Evolutionary conservation across 2,888 invertebrate species (phyloP).

Genomic region (Caenorhabditis uteleia): DNA sequence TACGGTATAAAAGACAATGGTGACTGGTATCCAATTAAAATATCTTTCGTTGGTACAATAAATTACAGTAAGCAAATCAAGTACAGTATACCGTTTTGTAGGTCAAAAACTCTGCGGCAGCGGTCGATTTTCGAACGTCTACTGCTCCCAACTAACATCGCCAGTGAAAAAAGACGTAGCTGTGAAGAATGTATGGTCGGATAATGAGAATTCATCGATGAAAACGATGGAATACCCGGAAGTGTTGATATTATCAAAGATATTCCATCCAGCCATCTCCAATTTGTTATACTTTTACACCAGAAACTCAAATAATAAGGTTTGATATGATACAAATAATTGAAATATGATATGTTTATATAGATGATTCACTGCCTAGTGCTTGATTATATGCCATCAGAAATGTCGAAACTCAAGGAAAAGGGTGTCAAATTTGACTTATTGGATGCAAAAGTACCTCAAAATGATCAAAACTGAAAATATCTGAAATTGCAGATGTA

Average conservation of each 20-base stretch:
- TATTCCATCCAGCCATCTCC: slow-evolving; percentile 51
- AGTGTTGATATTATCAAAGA: slow-evolving; percentile 41
- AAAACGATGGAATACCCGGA: slow-evolving; percentile 27
- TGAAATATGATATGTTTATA: neutral
- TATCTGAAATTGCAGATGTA: slow-evolving; percentile 46
- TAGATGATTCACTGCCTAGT: slow-evolving; percentile 52
- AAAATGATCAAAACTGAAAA: slow-evolving; percentile 3
- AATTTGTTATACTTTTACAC: slow-evolving; percentile 51
- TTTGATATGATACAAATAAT: neutral
- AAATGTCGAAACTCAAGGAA: slow-evolving; percentile 45
- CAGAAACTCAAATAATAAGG: slow-evolving; percentile 34
- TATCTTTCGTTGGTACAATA: slow-evolving; percentile 13
- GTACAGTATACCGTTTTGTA: slow-evolving; percentile 3
- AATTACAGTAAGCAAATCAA: neutral
- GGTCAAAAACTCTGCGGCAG: slow-evolving; percentile 38
- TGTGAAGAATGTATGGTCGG: slow-evolving; percentile 58
- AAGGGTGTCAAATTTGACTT: slow-evolving; percentile 36
- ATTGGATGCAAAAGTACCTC: slow-evolving; percentile 36
- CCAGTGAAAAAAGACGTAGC: slow-evolving; percentile 47
- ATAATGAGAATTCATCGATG: slow-evolving; percentile 4
- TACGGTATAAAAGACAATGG: slow-evolving; percentile 12
- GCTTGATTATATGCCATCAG: slow-evolving; percentile 52
- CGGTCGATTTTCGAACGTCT: slow-evolving; percentile 61
- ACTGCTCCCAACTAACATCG: slow-evolving; percentile 35
- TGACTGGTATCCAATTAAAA: slow-evolving; percentile 7